Base-by-base conservation (phyloP, 2,797 vertebrate species). In the Enteromius thamalakanensis region DNA sequence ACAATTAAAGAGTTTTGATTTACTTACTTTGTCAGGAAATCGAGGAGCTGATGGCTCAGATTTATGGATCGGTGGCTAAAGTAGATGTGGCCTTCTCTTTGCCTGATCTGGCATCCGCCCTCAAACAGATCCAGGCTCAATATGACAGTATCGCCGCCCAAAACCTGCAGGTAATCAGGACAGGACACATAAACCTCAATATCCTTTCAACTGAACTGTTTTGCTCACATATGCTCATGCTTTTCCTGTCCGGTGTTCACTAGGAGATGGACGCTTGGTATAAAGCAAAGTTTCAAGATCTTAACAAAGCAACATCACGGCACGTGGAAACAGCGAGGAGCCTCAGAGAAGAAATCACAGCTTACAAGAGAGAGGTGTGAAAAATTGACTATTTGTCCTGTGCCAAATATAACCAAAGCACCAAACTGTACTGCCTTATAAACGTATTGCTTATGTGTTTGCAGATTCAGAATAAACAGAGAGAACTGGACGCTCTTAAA, bases 101-200 rank as follows among this genome's bases (percentile, higher is more conserved):
- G 58, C 94, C 85, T 0, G 94, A 97, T 90, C 94, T 97, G 81
- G 93, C 94, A 85, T 90, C 94, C 79, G 95, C 96, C 88, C 92
- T 96, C 82, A 95, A 91, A 86, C 93, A 96, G 91, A 95, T 96
- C 82, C 95, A 95, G 90, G 92, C 93, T 82, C 91, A 96, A 84
- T 95, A 96, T 67, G 94, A 97, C 93, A 93, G 91, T 93, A 97
- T 97, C 0, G 88, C 94, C 2, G 94, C 95, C 72, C 95, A 95
- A 88, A 96, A 98, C 92, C 93, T 98, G 82, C 94, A 97, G 96
- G 95, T 95, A 90, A 77, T 65, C 42, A 45, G 42, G n/a, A 68
- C 2, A 15, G 15, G 15, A n/a, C 0, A 2, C 17, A 80, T 19
- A 62, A 14, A 26, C 19, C 1, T 23, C n/a, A 71, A 14, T 21